phyloP scores from a whole-genome alignment of 2,888 invertebrate species.

The Heliconius charithonia region DNA sequence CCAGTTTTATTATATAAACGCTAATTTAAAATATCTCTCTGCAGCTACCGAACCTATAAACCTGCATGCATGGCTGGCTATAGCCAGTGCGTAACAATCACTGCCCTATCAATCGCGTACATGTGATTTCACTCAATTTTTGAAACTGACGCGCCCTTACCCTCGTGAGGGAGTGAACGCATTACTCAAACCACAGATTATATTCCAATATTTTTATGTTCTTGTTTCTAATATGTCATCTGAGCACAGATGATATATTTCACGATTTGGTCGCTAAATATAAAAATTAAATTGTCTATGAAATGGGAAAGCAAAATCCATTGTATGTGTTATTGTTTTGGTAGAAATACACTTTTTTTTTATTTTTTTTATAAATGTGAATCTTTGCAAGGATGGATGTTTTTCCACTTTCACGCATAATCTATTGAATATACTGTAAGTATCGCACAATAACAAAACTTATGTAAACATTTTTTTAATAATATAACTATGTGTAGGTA shows the following conservation, averaged over 20 bases:
- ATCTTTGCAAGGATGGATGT: too few relatives aligned
- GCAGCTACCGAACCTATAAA: conserved; percentile 1
- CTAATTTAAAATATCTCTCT: background rate
- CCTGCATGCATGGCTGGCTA: background rate
- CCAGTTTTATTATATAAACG: background rate
- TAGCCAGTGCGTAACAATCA: conserved; percentile 52
- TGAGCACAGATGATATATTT: conserved; percentile 41
- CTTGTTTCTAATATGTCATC: conserved; percentile 44
- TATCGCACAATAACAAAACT: too few relatives aligned
- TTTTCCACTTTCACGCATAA: too few relatives aligned
- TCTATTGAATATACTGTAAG: too few relatives aligned
- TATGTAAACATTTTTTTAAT: too few relatives aligned
- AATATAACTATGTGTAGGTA: too few relatives aligned
- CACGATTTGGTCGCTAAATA: conserved; percentile 27
- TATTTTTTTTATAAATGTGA: background rate
- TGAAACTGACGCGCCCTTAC: conserved; percentile 79
- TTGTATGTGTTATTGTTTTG: background rate
- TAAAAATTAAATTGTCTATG: conserved; percentile 40
- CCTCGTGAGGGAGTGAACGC: conserved; percentile 60
- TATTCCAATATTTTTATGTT: conserved; percentile 50
- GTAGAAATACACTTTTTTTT: background rate
- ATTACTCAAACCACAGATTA: conserved; percentile 75
- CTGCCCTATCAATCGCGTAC: conserved; percentile 77
- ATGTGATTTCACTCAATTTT: conserved; percentile 83
- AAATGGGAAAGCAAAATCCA: conserved; percentile 44